Evolutionary conservation across 2,113 vertebrate species (phyloP), one percentile per base, ranked within the genome.

Genomic region (Myotis lucifugus): DNA sequence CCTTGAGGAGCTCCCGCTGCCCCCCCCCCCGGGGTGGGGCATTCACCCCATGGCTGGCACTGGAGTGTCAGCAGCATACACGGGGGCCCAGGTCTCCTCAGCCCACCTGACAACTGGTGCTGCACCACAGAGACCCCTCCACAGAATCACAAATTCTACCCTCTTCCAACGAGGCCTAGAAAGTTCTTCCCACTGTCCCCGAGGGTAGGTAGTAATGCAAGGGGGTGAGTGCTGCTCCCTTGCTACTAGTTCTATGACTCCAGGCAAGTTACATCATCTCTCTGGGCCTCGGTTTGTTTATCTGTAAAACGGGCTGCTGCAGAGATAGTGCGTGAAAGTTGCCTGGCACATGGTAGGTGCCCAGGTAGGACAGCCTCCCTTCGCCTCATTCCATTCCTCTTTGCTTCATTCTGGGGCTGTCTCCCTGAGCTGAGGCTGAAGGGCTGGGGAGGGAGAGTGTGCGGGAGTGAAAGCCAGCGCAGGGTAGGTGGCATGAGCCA

Each of bases 261-360:
- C 3, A 52, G 54, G 14, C 18, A 76, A 72, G 42, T 17, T n/a
- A 29, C 19, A 15, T 21, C n/a, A n/a, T 32, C 34, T 81, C 61
- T 78, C 46, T 25, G 74, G 54, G 46, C 54, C 93, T 96, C 23
- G 0, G 81, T 90, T 85, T 87, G 67, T 42, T 59, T 37, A 54
- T 77, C 92, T 93, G 34, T 54, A 73, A 93, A 95, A 74, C 59
- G 78, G 87, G 61, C 32, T n/a, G 19, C 46, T 50, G 6, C 17
- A 25, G 72, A 79, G 25, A n/a, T 52, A 42, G 8, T 18, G 1
- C 13, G 18, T 40, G 50, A 32, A 15, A 34, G 5, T 1, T 46
- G 40, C 69, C 52, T 56, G 50, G 56, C 56, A 37, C 13, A 29
- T 4, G 34, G 50, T 1, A 52, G 50, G 34, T 48, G 61, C 15